phyloP scores from a whole-genome alignment of 2,797 vertebrate species.

The Pseudochirops cupreus region DNA sequence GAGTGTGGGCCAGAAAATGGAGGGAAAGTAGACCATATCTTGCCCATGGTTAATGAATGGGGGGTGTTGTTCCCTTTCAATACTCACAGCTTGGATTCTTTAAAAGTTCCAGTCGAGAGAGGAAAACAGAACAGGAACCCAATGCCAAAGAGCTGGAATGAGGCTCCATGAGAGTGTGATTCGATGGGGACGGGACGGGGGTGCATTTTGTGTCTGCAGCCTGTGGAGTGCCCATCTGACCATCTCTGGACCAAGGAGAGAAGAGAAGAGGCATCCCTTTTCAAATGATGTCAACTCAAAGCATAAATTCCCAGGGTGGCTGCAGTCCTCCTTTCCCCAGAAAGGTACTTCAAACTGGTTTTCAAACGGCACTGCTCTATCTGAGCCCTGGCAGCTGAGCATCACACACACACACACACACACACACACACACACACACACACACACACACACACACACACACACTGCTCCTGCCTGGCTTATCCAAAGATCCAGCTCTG shows the following conservation, averaged over 20 bases:
- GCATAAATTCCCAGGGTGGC: constrained; percentile 20
- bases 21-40: background rate
- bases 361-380: constrained; percentile 46
- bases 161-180: constrained; percentile 56
- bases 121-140: constrained; percentile 85
- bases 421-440: constrained; percentile 41
- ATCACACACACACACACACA: constrained; percentile 23
- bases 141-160: constrained; percentile 90
- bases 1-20: background rate
- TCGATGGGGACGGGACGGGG: background rate
- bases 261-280: constrained; percentile 54
- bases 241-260: background rate
- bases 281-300: constrained; percentile 62
- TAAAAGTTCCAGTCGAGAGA: constrained; percentile 89
- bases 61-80: constrained; percentile 37
- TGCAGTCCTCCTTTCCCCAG: constrained; percentile 34
- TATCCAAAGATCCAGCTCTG: background rate
- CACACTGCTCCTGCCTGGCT: constrained; percentile 1
- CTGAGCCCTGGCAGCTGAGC: constrained; percentile 22
- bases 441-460: constrained; percentile 34
- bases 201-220: background rate
- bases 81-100: constrained; percentile 95
- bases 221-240: background rate
- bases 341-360: constrained; percentile 62
- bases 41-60: background rate